Base-by-base conservation (phyloP, 92 coral and sea anemone species). In the Palythoa grandiflora region DNA sequence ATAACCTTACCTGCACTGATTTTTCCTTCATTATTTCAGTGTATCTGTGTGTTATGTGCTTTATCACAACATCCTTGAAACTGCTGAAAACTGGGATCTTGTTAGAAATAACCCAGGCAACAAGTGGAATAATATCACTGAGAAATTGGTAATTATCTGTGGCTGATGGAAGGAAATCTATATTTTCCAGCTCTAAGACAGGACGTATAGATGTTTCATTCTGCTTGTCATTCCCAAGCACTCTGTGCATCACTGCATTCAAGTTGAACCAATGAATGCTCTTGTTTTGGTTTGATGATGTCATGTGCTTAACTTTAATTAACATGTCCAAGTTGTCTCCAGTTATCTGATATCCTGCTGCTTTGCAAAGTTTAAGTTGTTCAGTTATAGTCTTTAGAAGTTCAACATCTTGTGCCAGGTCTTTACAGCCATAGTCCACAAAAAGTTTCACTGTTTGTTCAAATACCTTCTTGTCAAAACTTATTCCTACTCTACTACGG, bases 31-130 rank as follows among this genome's bases (percentile, higher is more conserved):
- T 90, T 37, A 71, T 73, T 0, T 85, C 75, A 1, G 92, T 73
- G 55, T 88, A 93, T n/a, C 51, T 5, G 50, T 93, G 95, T 50
- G 92, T 93, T 13, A 90, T 89, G 51, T 92, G 95, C 50, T 73
- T 48, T 14, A 92, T 87, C 7, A 53, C 81, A 52, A 70, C 84
- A 38, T 60, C 54, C 10, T 83, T 71, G 54, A 93, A 90, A 9
- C 9, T 1, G 3, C 57, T n/a, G 38, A 93, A 83, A 16, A 88
- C 92, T 0, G 94, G 91, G 15, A 93, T 44, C 4, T 87, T 65
- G 2, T 15, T 59, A 9, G 73, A 75, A 1, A 86, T 44, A 0
- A 93, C 87, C 36, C 91, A 55, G 14, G 89, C 72, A 20, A 44
- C 87, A 15, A 93, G 78, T 14, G 91, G 89, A 16, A 89, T 91